These are phyloP conservation scores for Anadara kagoshimensis DNA, from an alignment of 1,140 invertebrate genomes.

Conservation along the genomic window DNA sequence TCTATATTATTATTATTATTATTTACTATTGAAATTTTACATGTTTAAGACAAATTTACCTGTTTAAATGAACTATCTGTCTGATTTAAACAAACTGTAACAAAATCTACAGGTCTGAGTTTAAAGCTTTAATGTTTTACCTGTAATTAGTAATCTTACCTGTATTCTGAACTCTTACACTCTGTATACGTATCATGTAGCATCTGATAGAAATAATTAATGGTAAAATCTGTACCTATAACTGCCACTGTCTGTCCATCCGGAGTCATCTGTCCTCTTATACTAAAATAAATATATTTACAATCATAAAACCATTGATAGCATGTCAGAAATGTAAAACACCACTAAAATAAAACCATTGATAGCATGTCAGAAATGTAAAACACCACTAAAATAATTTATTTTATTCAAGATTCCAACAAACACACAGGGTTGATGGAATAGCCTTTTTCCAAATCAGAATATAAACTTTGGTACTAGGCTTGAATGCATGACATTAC, in stretches of 20 bases:
- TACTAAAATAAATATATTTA: not conserved
- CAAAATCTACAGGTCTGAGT: not conserved
- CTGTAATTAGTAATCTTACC: too few relatives aligned
- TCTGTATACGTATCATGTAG: not conserved
- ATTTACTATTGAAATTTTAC: too few relatives aligned
- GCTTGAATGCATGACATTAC: too few relatives aligned
- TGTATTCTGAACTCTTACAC: not conserved
- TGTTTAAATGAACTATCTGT: not conserved
- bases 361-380: not conserved
- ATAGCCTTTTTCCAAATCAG: too few relatives aligned
- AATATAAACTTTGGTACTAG: too few relatives aligned
- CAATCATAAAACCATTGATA: not conserved
- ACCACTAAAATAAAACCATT: not conserved
- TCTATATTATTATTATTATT: too few relatives aligned
- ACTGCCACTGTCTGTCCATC: not conserved
- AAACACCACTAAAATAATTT: too few relatives aligned
- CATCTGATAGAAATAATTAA: slow-evolving; percentile 14
- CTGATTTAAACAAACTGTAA: not conserved
- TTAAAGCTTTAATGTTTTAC: too few relatives aligned
- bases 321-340: not conserved
- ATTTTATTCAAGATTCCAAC: too few relatives aligned
- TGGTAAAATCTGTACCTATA: slow-evolving; percentile 8
- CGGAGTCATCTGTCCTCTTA: not conserved
- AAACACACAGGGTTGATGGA: too few relatives aligned
- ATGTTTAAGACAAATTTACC: not conserved